Conservation (phyloP, 1,140 invertebrate species). For the Heterodera schachtii region DNA sequence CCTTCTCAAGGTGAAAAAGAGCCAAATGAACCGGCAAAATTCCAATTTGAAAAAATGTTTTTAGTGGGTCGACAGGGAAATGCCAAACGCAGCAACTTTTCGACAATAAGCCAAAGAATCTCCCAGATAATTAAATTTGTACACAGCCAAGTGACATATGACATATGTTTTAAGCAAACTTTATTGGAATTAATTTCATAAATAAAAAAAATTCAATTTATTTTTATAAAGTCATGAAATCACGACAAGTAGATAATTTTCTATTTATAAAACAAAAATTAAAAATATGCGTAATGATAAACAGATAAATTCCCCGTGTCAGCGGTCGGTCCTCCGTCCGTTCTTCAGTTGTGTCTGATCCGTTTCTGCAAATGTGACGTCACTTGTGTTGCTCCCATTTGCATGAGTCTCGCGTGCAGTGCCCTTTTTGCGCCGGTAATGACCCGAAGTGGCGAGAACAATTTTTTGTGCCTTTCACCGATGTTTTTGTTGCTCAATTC, state of each 20-base stretch:
- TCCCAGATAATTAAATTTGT: neutral
- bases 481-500: slow-evolving; percentile 17
- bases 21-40: neutral
- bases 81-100: slow-evolving; percentile 4
- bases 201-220: too few species aligned
- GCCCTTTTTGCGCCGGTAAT: neutral
- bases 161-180: too few species aligned
- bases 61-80: slow-evolving; percentile 25
- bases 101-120: neutral
- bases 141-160: too few species aligned
- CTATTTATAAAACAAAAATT: too few species aligned
- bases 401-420: neutral
- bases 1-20: neutral
- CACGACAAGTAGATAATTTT: too few species aligned
- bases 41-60: neutral
- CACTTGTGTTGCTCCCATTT: neutral
- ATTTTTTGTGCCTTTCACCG: slow-evolving; percentile 17
- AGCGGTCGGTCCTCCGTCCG: too few species aligned
- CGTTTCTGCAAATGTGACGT: neutral
- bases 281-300: too few species aligned
- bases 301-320: too few species aligned
- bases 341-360: neutral
- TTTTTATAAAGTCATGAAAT: too few species aligned
- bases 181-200: too few species aligned
- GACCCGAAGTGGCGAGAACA: slow-evolving; percentile 10